phyloP scores from a whole-genome alignment of 2,888 invertebrate genomes.

The Stenotaenia linearis region DNA sequence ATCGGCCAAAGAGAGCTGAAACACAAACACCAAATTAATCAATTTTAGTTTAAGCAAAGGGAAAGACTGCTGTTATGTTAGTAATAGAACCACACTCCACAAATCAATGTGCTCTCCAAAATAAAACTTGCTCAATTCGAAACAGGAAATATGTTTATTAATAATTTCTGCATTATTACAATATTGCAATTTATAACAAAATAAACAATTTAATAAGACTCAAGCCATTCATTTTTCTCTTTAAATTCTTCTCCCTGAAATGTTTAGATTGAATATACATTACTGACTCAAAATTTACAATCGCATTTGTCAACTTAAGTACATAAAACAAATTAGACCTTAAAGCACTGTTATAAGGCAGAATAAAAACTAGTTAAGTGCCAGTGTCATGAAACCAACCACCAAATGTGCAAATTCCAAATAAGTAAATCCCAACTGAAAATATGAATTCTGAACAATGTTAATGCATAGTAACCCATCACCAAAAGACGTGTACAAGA shows the following conservation, averaged over 20 bases:
- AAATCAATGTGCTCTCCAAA: neutral
- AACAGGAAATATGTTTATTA: neutral
- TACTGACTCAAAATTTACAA: neutral
- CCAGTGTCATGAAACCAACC: too few relatives aligned
- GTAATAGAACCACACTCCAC: neutral
- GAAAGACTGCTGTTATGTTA: neutral
- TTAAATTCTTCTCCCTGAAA: conserved; percentile 4
- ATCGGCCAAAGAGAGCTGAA: neutral
- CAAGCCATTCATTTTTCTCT: neutral
- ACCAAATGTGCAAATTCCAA: too few relatives aligned
- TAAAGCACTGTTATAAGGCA: too few relatives aligned
- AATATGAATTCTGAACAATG: too few relatives aligned
- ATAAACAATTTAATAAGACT: neutral
- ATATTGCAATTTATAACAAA: neutral
- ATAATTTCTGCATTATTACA: neutral
- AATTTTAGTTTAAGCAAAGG: neutral
- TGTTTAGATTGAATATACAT: neutral
- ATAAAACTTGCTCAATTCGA: neutral
- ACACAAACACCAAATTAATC: neutral
- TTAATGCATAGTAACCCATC: too few relatives aligned
- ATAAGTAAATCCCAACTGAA: too few relatives aligned
- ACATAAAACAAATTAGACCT: too few relatives aligned
- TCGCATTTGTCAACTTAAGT: neutral
- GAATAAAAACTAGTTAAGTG: too few relatives aligned
- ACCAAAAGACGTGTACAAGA: neutral